These are phyloP conservation scores for Callipepla californica DNA, from an alignment of 2,113 vertebrate genomes.

Conservation along the genomic window DNA sequence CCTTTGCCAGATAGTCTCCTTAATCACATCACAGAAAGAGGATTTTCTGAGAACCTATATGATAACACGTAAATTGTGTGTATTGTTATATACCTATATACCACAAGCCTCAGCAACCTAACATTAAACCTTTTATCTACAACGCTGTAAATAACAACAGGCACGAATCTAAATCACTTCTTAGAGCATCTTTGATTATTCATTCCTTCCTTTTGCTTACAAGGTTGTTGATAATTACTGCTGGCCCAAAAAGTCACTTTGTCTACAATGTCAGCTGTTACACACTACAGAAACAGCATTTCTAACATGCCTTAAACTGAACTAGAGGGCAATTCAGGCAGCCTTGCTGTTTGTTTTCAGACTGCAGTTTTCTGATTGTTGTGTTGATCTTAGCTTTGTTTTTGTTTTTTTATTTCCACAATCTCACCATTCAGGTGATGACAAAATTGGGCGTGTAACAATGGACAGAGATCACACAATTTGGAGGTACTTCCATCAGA, in stretches of 20 bases:
- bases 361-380: neutral
- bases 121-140: neutral
- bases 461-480: neutral
- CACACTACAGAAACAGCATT: neutral
- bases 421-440: neutral
- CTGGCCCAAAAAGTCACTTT: neutral
- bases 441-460: neutral
- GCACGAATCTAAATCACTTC: neutral
- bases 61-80: neutral
- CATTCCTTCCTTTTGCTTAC: constrained; percentile 1
- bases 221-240: constrained; percentile 10
- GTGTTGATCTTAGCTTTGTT: neutral
- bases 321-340: neutral
- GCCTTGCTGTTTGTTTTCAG: neutral
- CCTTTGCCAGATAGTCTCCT: neutral
- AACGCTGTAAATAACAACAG: neutral
- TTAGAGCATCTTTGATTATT: neutral
- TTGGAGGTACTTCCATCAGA: neutral
- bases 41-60: neutral
- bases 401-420: neutral
- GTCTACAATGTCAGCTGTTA: neutral
- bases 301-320: neutral
- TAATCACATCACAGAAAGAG: neutral
- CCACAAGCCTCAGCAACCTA: neutral
- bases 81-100: fast-evolving